Base-by-base conservation (phyloP, 2,797 vertebrate species). In the Leuciscus waleckii region DNA sequence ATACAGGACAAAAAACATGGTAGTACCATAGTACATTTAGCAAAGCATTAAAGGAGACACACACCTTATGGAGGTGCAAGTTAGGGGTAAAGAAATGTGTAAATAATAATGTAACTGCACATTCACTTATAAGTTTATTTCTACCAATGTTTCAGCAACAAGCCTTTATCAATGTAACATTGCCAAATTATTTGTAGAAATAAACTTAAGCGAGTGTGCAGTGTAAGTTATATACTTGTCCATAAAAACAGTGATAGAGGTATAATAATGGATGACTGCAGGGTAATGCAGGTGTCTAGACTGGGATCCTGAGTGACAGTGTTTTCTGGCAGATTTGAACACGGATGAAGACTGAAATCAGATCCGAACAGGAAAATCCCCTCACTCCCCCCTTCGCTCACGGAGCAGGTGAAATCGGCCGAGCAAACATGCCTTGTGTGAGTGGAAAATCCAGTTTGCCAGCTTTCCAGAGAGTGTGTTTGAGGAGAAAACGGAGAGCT, bases 371-470 rank as follows among this genome's bases (percentile, higher is more conserved):
- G 26, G 49, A 82, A 69, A 39, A 51, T 3, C 39, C 69, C 35
- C 58, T 1, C 74, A 13, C 37, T 51, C 63, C 8, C 3, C 54
- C 26, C 17, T 43, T 54, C 1, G 6, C 69, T 83, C 63, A 83
- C 39, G n/a, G 26, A 83, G 80, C 81, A 85, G 85, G 87, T 88
- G 88, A 49, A 85, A 51, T 81, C 46, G 13, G 78, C 4, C 7
- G 17, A 61, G 75, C 63, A 61, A 83, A 85, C 73, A 32, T 29
- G 21, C 26, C 75, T 86, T 32, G 83, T 80, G 79, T 21, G 46
- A 65, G 89, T 89, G 83, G 87, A 91, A 92, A 93, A 91, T 90
- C 91, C 90, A 92, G 91, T 93, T 92, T 89, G 88, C 89, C 91
- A 90, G 88, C 88, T 91, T 84, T 73, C 69, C 82, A 88, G 80